Evolutionary conservation across 2,888 invertebrate species (phyloP), one percentile per base, ranked within the genome.

Genomic region (Meganola albula): DNA sequence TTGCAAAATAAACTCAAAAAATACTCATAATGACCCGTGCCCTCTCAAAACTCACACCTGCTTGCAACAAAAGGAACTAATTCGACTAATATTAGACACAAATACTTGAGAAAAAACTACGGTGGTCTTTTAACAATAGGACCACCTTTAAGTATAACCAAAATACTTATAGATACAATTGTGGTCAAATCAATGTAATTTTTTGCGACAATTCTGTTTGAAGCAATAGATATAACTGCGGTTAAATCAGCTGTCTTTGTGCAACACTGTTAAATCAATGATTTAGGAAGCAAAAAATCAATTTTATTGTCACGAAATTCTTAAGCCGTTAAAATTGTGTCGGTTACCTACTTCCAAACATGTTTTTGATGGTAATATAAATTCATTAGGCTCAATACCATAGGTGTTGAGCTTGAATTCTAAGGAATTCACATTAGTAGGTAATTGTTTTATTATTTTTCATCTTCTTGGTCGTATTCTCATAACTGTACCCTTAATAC

Each of bases 111-210:
- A 20, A 20, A n/a, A 7, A n/a, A 20, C 20, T 20, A n/a, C 27
- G 40, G 20, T 20, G 20, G 20, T 20, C 20, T 20, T 3, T n/a
- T n/a, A 20, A 20, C 20, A 20, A 20, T 20, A n/a, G 20, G 72
- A 71, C 77, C 77, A 76, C 76, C 76, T 63, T 50, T 59, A 46
- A 63, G 60, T 44, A 40, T 40, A 34, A 61, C 62, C 68, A 70
- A 74, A 74, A 74, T 58, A 69, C n/a, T n/a, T n/a, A n/a, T n/a
- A n/a, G n/a, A n/a, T 38, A 39, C 48, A 22, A 56, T 66, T 70
- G 66, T 70, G 60, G 59, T 60, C 40, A 47, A 42, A 16, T 51
- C 31, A 54, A 59, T 56, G 40, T 41, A 10, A 26, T 13, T 33
- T 38, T 42, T 35, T 43, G 25, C 41, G 41, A 52, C 53, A 53